These are phyloP conservation scores for Apostichopus californicus DNA, from an alignment of 35 echinoderm and acorn worm genomes.

Conservation along the genomic window DNA sequence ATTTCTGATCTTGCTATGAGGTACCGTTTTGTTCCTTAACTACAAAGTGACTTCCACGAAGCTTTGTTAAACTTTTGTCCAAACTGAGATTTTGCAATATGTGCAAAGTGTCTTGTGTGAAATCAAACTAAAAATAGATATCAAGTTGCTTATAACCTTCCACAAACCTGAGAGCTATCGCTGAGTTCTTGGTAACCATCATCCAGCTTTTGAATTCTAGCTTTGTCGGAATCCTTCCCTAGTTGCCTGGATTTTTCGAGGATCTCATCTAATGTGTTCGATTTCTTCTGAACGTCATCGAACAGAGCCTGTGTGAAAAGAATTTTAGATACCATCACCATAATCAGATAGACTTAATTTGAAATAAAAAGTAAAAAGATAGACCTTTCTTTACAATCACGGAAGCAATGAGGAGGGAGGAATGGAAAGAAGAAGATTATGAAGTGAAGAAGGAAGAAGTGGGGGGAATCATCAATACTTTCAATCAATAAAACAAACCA, in stretches of 20 bases:
- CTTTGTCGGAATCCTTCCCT: conserved; percentile 2
- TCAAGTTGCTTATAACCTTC: not conserved
- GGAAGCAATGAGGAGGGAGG: too few species aligned
- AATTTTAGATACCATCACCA: not conserved
- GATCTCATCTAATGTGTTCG: conserved; percentile 9
- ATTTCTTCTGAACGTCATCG: not conserved
- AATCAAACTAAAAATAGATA: not conserved
- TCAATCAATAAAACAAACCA: too few species aligned
- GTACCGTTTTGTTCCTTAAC: too few species aligned
- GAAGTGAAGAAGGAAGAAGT: too few species aligned
- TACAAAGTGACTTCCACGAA: too few species aligned
- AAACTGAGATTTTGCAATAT: too few species aligned
- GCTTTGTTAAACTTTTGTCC: too few species aligned
- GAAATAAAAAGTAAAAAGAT: not conserved
- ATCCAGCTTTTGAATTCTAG: conserved; percentile 1
- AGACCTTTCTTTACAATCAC: not conserved
- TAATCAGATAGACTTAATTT: not conserved
- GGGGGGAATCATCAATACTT: too few species aligned
- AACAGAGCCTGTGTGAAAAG: not conserved
- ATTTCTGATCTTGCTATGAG: too few species aligned
- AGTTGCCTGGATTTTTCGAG: conserved; percentile 9
- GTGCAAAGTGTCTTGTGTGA: too few species aligned
- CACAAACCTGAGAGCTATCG: conserved; percentile 10
- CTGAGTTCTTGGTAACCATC: conserved; percentile 13
- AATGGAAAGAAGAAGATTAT: too few species aligned